These are phyloP conservation scores for Knipowitschia caucasica DNA, from an alignment of 2,797 vertebrate species.

Conservation along the genomic window DNA sequence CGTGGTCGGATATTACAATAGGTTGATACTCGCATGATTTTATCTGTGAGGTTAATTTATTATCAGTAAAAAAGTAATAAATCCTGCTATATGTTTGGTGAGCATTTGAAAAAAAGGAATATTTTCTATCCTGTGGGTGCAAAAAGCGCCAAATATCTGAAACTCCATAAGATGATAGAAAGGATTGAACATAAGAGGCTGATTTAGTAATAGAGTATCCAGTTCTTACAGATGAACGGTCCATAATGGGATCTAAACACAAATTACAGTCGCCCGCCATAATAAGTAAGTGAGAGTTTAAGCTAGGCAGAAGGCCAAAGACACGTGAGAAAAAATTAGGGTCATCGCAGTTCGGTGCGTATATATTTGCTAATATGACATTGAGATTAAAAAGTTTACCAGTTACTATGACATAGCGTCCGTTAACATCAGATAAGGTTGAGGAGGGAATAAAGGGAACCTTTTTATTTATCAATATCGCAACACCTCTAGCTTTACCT, in stretches of 20 bases:
- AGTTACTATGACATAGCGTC: neutral
- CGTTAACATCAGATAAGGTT: neutral
- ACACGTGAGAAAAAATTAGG: neutral
- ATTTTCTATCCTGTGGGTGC: neutral
- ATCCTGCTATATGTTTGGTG: too few species aligned
- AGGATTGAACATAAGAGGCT: neutral
- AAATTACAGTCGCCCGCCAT: slow-evolving; percentile 4
- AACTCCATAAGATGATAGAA: neutral
- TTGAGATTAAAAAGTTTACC: neutral
- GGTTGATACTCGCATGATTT: too few species aligned
- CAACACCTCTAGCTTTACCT: neutral
- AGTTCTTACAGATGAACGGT: neutral
- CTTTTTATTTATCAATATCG: neutral
- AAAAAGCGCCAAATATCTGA: neutral
- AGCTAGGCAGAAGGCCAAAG: neutral
- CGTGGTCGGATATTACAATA: too few species aligned
- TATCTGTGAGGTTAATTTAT: too few species aligned
- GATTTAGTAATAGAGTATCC: neutral
- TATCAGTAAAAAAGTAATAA: too few species aligned
- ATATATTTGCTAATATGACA: neutral
- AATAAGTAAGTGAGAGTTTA: slow-evolving; percentile 6
- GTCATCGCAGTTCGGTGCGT: neutral
- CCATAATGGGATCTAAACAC: neutral
- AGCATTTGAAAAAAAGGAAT: too few species aligned
- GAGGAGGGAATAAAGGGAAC: neutral